phyloP scores from a whole-genome alignment of 2,797 vertebrate species.

The Xenopus petersii region DNA sequence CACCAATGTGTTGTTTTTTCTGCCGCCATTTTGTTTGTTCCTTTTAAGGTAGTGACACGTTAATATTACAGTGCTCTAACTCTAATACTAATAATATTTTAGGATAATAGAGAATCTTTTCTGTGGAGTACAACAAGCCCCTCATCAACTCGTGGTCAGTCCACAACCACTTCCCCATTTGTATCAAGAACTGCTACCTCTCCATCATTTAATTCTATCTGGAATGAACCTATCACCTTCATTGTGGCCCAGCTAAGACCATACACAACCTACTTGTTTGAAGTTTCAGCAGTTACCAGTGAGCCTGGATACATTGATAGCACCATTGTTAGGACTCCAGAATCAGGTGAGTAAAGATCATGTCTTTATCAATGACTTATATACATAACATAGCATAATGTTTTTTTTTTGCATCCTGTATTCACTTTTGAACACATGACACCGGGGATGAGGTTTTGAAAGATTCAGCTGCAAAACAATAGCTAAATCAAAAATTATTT shows the following conservation, averaged over 20 bases:
- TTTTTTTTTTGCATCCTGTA: no score
- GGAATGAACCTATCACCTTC: constrained; percentile 88
- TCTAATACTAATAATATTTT: not conserved
- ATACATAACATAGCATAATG: no score
- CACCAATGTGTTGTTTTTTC: no score
- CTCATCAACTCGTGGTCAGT: constrained; percentile 59
- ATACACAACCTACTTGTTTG: constrained; percentile 91
- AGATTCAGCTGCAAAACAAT: no score
- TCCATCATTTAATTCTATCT: constrained; percentile 75
- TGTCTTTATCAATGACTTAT: no score
- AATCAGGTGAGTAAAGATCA: constrained; percentile 75
- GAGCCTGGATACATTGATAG: constrained; percentile 92
- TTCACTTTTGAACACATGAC: no score
- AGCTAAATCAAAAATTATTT: no score
- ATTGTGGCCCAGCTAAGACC: constrained; percentile 82
- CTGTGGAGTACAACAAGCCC: constrained; percentile 86
- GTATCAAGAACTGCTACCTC: constrained; percentile 62
- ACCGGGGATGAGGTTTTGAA: no score
- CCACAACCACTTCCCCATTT: constrained; percentile 67
- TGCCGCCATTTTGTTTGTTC: no score
- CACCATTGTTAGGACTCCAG: constrained; percentile 88
- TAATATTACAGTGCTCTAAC: no score
- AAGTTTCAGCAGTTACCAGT: constrained; percentile 91
- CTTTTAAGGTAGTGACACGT: no score
- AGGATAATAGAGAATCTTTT: constrained; percentile 92